Conservation (phyloP, 2,888 invertebrate species). For the Tenthredo livida region DNA sequence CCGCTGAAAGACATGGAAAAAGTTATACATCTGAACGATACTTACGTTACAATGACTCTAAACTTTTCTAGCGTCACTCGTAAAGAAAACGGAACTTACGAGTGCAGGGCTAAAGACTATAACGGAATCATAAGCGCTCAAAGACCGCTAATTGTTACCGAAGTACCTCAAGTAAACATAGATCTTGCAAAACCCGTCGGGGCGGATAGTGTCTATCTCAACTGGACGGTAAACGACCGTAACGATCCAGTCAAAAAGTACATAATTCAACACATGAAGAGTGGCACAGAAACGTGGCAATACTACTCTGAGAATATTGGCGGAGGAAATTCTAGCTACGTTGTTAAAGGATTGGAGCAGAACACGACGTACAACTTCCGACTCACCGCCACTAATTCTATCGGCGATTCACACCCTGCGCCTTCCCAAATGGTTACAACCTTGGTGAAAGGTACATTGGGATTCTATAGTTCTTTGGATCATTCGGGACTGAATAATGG, state of each 20-base stretch:
- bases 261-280: slow-evolving; percentile 80
- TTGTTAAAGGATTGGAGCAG: slow-evolving; percentile 84
- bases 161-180: slow-evolving; percentile 86
- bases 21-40: slow-evolving; percentile 79
- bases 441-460: slow-evolving; percentile 79
- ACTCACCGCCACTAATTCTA: slow-evolving; percentile 84
- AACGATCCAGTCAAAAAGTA: slow-evolving; percentile 85
- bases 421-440: slow-evolving; percentile 82
- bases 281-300: slow-evolving; percentile 80
- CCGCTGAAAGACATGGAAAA: slow-evolving; percentile 74
- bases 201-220: slow-evolving; percentile 87
- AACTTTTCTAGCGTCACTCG: slow-evolving; percentile 81
- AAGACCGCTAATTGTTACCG: slow-evolving; percentile 82
- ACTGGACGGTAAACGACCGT: slow-evolving; percentile 90
- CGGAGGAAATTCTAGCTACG: slow-evolving; percentile 84
- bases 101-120: slow-evolving; percentile 74
- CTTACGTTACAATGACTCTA: slow-evolving; percentile 82
- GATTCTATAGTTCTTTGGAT: not conserved
- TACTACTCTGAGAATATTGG: slow-evolving; percentile 83
- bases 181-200: slow-evolving; percentile 88
- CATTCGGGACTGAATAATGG: not conserved
- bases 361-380: slow-evolving; percentile 85
- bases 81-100: slow-evolving; percentile 88
- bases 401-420: slow-evolving; percentile 81
- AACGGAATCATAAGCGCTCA: slow-evolving; percentile 78